Evolutionary conservation across 64 coral and sea anemone species (phyloP), one percentile per base, ranked within the genome.

Genomic region (Cladopsammia gracilis): DNA sequence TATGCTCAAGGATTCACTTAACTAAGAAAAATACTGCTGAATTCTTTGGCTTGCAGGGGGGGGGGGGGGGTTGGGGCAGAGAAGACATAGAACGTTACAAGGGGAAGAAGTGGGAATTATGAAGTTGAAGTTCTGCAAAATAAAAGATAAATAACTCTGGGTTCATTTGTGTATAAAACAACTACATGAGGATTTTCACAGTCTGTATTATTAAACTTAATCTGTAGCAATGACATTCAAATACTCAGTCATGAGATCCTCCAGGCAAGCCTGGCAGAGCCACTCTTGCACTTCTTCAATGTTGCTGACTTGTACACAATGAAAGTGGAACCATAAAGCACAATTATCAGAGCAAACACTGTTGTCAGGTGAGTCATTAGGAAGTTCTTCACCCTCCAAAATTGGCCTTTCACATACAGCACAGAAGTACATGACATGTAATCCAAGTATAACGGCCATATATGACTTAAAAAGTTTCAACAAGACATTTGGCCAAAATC

Each of bases 241-340:
- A 13, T 86, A 15, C 23, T 46, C 57, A 47, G 23, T n/a, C 72
- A 89, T 60, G 60, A 89, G 6, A 76, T 89, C 72, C 19, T 16
- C 0, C 1, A 89, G 58, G 62, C 64, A 90, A 52, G 76, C 88
- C 24, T 69, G 26, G 44, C 88, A 79, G 53, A 90, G 25, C 76
- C 88, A 90, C 74, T 90, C 88, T 69, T 79, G 88, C 9, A 77
- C 58, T 20, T 77, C 72, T 11, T 89, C 73, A 78, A 80, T 79
- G 74, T 56, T 11, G 10, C 54, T 54, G 75, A 90, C 20, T 22
- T 89, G 72, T 24, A 26, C 88, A 81, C 88, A 80, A 0, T 24
- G 16, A 47, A 80, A 79, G 49, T 90, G 88, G 42, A 90, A 90
- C 88, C 76, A 90, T 69, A 22, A 53, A 7, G 43, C 74, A 81